phyloP scores from a whole-genome alignment of 2,888 invertebrate species.

The Mellilla xanthometata region DNA sequence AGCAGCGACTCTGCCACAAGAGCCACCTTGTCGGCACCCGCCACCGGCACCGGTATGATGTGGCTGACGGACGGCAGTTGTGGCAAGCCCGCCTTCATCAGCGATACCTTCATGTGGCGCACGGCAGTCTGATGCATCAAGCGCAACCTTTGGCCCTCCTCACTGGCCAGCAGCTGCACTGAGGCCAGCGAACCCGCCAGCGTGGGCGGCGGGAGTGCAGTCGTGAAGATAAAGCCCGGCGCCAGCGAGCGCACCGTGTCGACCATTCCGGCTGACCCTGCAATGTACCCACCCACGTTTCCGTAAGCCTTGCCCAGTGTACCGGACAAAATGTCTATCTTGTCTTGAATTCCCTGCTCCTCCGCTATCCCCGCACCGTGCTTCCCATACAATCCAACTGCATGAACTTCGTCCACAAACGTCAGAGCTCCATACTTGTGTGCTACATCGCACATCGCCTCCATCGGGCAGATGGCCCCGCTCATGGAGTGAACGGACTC shows the following conservation, averaged over 20 bases:
- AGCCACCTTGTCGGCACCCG: conserved; percentile 91
- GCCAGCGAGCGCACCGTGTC: conserved; percentile 97
- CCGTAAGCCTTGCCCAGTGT: conserved; percentile 98
- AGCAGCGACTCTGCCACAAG: conserved; percentile 93
- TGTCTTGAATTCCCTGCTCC: conserved; percentile 89
- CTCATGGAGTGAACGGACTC: conserved; percentile 99
- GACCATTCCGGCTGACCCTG: conserved; percentile 88
- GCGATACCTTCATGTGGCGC: conserved; percentile 89
- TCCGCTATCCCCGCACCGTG: conserved; percentile 97
- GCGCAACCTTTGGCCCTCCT: conserved; percentile 91
- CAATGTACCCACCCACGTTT: conserved; percentile 96
- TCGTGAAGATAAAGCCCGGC: conserved; percentile 98
- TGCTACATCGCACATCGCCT: conserved; percentile 94
- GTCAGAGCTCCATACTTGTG: conserved; percentile 96
- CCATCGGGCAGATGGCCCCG: conserved; percentile 96
- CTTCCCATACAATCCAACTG: conserved; percentile 96
- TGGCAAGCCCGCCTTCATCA: conserved; percentile 91
- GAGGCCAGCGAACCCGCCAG: conserved; percentile 93
- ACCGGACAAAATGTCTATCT: conserved; percentile 97
- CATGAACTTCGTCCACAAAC: conserved; percentile 98
- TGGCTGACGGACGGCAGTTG: conserved; percentile 96
- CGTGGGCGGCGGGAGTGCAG: conserved; percentile 96
- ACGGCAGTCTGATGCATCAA: conserved; percentile 93
- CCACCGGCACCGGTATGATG: conserved; percentile 97
- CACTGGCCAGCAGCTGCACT: conserved; percentile 91